Percentiles rank a stretch among this genome's conserved stretches.
phyloP scores from a whole-genome alignment of 2,797 vertebrate species.

The Triplophysa yarkandensis region DNA sequence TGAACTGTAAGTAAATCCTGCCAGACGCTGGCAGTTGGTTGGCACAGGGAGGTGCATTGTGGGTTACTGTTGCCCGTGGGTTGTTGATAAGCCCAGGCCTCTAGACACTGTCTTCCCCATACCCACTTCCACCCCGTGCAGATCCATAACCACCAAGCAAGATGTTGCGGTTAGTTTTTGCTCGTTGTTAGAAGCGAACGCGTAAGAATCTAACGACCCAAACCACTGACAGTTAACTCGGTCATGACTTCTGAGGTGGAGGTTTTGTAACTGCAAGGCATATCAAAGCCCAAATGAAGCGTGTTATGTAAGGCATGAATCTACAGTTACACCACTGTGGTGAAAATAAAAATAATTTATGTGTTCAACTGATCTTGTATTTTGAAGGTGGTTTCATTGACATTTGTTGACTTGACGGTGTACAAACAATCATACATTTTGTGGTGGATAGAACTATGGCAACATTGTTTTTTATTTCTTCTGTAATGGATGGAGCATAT shows the following conservation, averaged over 20 bases:
- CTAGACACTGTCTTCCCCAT: slow-evolving; percentile 39
- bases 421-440: neutral
- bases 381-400: neutral
- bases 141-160: slow-evolving; percentile 59
- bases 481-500: no score
- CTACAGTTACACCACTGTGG: slow-evolving; percentile 48
- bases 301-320: slow-evolving; percentile 47
- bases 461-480: neutral
- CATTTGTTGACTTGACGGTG: neutral
- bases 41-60: slow-evolving; percentile 40
- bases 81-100: slow-evolving; percentile 55
- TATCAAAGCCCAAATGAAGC: slow-evolving; percentile 42
- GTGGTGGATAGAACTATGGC: neutral
- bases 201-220: slow-evolving; percentile 57
- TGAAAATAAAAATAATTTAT: slow-evolving; percentile 3
- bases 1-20: slow-evolving; percentile 26
- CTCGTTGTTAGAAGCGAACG: slow-evolving; percentile 49
- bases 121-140: slow-evolving; percentile 53
- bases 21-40: slow-evolving; percentile 40
- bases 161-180: slow-evolving; percentile 59
- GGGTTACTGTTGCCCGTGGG: slow-evolving; percentile 40
- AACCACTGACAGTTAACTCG: slow-evolving; percentile 65
- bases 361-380: neutral
- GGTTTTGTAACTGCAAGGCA: slow-evolving; percentile 47
- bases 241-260: slow-evolving; percentile 45